Evolutionary conservation across 2,888 invertebrate genomes (phyloP), one percentile per base, ranked within the genome.

Genomic region (Lingula anatina): DNA sequence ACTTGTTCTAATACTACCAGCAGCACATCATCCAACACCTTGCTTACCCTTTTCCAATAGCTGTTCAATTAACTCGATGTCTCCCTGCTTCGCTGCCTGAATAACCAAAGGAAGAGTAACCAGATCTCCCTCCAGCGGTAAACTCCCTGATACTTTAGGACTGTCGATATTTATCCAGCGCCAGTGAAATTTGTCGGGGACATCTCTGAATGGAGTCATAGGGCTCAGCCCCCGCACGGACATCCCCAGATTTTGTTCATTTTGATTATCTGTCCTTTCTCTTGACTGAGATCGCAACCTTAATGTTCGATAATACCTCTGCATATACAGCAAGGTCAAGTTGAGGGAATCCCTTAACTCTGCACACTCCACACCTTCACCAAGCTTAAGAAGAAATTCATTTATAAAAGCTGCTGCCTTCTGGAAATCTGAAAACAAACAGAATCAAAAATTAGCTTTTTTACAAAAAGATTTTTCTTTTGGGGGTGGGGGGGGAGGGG

Each of bases 151-250:
- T 36, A 65, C 54, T 25, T 61, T 59, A 5, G 65, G 56, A 28
- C 60, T 69, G 55, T 73, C 73, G 53, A 72, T 53, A 54, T 66
- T 67, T 39, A 71, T 58, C 73, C 72, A 73, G 57, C 62, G 60
- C 68, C 70, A 73, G 47, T 68, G 68, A 56, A 73, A 73, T 46
- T 72, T 72, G 50, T 72, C 72, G 9, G 71, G 71, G 7, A 71
- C 65, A 51, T 74, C 75, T 25, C 68, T 66, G 64, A 74, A 75
- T 9, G 74, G 74, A 3, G 75, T 75, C 73, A 75, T 70, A 15
- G 75, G 74, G 57, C 74, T 74, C 26, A 74, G 57, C 3, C 74
- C 73, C 26, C 75, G 59, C 25, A 72, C 65, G 15, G 72, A 69
- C 26, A 69, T 55, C 24, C 66, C 59, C 21, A 73, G 54, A 1